A percentile compares a stretch with the other conserved stretches of the same genome.
Conservation (phyloP, 2,113 vertebrate genomes). For the Cottus gobio region DNA sequence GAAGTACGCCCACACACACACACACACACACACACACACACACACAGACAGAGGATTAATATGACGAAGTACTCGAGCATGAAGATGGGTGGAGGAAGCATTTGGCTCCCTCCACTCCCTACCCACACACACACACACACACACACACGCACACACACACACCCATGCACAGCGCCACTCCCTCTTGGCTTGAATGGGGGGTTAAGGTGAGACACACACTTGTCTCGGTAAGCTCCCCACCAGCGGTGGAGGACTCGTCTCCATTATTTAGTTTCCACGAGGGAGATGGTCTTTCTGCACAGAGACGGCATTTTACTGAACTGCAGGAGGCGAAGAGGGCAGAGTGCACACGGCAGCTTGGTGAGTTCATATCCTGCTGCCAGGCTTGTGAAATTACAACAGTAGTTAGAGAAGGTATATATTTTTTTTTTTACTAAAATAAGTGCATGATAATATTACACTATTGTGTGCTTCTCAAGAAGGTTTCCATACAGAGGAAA, state of each 20-base stretch:
- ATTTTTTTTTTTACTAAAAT: slow-evolving; percentile 2
- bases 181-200: slow-evolving; percentile 41
- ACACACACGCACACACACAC: background rate
- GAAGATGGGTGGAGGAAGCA: slow-evolving; percentile 61
- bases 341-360: slow-evolving; percentile 44
- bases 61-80: slow-evolving; percentile 57
- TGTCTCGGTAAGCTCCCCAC: slow-evolving; percentile 8
- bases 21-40: slow-evolving; percentile 20
- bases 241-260: slow-evolving; percentile 1
- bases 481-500: slow-evolving; percentile 9
- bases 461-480: background rate
- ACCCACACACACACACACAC: slow-evolving; percentile 16
- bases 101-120: slow-evolving; percentile 47
- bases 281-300: slow-evolving; percentile 74
- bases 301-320: slow-evolving; percentile 74
- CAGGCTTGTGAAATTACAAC: slow-evolving; percentile 10
- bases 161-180: slow-evolving; percentile 36
- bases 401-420: background rate
- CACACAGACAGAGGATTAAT: slow-evolving; percentile 51
- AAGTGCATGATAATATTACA: slow-evolving; percentile 7
- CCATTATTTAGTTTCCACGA: slow-evolving; percentile 20
- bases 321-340: slow-evolving; percentile 60
- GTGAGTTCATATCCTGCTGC: slow-evolving; percentile 63
- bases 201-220: slow-evolving; percentile 47
- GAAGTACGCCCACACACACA: slow-evolving; percentile 10